Evolutionary conservation across 2,888 invertebrate species (phyloP).

Genomic region (Hirudinaria manillensis): DNA sequence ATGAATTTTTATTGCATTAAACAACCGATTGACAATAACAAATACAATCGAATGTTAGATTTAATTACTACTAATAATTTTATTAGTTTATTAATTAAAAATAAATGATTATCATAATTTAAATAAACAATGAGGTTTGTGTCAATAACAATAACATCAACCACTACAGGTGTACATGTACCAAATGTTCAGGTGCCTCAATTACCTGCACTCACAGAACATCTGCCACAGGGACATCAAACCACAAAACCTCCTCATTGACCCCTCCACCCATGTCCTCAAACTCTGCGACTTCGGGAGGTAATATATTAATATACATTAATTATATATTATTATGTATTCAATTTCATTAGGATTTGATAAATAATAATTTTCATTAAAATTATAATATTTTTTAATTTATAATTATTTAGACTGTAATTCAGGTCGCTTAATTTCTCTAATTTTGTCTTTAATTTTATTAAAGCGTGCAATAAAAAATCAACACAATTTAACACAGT

Average conservation of each 20-base stretch:
- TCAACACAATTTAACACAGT: too few species aligned
- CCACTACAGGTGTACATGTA: constrained; percentile 89
- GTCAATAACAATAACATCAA: not conserved
- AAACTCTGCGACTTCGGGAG: constrained; percentile 97
- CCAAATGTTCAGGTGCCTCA: constrained; percentile 97
- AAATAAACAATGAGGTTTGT: too few species aligned
- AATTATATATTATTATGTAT: not conserved
- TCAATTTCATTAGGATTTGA: not conserved
- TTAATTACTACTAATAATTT: too few species aligned
- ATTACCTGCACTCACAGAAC: constrained; percentile 96
- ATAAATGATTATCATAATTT: too few species aligned
- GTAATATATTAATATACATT: constrained; percentile 42
- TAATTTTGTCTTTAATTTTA: too few species aligned
- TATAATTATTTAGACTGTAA: not conserved
- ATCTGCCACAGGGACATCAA: constrained; percentile 99
- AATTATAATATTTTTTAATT: not conserved
- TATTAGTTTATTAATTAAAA: too few species aligned
- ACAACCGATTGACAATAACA: too few species aligned
- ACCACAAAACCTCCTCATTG: constrained; percentile 94
- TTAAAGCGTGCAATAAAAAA: too few species aligned
- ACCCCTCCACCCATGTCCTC: constrained; percentile 92
- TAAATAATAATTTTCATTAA: not conserved
- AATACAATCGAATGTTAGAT: too few species aligned
- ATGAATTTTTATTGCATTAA: not conserved
- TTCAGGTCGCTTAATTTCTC: not conserved